Evolutionary conservation across 2,888 invertebrate genomes (phyloP), one percentile per base, ranked within the genome.

Genomic region (Pristionchus exspectatus): DNA sequence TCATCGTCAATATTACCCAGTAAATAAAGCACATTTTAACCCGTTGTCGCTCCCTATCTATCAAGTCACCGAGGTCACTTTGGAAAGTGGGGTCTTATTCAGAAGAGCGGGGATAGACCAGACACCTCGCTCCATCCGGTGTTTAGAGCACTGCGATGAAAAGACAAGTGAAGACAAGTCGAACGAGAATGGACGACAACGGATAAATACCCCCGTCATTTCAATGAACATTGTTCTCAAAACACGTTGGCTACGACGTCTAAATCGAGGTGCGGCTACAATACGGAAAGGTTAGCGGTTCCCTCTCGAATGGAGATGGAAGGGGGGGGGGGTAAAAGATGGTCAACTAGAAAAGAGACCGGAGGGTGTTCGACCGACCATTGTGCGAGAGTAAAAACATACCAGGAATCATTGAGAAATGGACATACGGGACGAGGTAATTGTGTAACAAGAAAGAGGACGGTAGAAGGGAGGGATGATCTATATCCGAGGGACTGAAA

Each of bases 351-450:
- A 69, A 69, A 69, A 69, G 27, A 33, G 27, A 69, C 27, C 69
- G 14, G n/a, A 63, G 63, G 30, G 69, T 30, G 30, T 69, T 30
- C 69, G 18, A 30, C 59, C 30, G 30, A 30, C 69, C 1, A 69
- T 69, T 69, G 69, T 69, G 33, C 69, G 69, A 18, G 63, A 50
- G 44, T 50, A 12, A 33, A 69, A 30, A 69, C 30, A 33, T 63
- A 63, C 21, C n/a, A 63, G 63, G 63, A 63, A 63, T 69, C 30
- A 69, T 69, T 27, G 30, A 69, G 69, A 69, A 69, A 69, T 69
- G 69, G 69, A 69, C 69, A 69, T 69, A 69, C 14, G 30, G 14
- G 30, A 69, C 5, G 69, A 69, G 30, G 69, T 30, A 33, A 33
- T 30, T 59, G 59, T 63, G 63, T 63, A 9, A 63, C 63, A n/a